These are phyloP conservation scores for Girardinichthys multiradiatus DNA, from an alignment of 2,113 vertebrate species.

Conservation along the genomic window DNA sequence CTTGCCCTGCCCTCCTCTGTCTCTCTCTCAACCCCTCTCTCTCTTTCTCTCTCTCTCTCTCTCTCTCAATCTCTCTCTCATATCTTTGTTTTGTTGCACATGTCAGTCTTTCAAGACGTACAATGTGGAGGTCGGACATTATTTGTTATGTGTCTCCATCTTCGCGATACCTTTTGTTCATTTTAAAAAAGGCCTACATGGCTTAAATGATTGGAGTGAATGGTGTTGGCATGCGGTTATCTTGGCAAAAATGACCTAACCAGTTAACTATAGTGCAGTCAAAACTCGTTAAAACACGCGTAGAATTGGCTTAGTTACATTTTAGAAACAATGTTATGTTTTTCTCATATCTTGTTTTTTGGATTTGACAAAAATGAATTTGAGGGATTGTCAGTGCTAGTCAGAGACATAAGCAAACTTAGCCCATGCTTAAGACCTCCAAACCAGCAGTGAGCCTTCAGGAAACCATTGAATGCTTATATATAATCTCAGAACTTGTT, in stretches of 20 bases:
- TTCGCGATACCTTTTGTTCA: constrained; percentile 63
- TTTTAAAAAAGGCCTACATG: constrained; percentile 43
- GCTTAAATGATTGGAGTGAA: constrained; percentile 45
- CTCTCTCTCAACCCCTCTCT: constrained; percentile 13
- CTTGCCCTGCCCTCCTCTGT: constrained; percentile 6
- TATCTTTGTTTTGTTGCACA: constrained; percentile 68
- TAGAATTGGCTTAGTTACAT: too few species aligned
- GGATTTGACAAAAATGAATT: too few species aligned
- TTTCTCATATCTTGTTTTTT: too few species aligned
- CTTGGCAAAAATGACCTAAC: background rate
- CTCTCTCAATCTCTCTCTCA: constrained; percentile 7
- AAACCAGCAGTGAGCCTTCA: too few species aligned
- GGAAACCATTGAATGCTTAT: too few species aligned
- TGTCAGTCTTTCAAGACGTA: constrained; percentile 71
- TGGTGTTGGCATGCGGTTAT: constrained; percentile 10
- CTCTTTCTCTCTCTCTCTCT: constrained; percentile 38
- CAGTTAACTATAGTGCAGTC: background rate
- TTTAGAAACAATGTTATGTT: too few species aligned
- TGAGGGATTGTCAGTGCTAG: too few species aligned
- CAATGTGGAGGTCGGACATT: constrained; percentile 69
- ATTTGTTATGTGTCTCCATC: constrained; percentile 57
- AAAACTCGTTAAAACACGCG: background rate
- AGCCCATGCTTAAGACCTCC: too few species aligned
- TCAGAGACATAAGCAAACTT: too few species aligned
- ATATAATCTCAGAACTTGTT: too few species aligned